phyloP scores from a whole-genome alignment of 2,113 vertebrate genomes.

The rabbit (Oryctolagus cuniculus) region mOryCun1.1 NC_091441.1:106815001-106815500 shows the following conservation, averaged over 20 bases:
- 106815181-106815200: not conserved
- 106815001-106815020: not conserved
- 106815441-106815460: not conserved
- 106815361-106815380: not conserved
- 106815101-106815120: slow-evolving; percentile 7
- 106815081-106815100: not conserved
- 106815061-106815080: not conserved
- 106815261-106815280: not conserved
- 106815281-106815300: not conserved
- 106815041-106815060: not conserved
- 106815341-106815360: not conserved
- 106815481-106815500: too few species aligned
- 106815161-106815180: not conserved
- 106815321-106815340: not conserved
- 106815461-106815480: not conserved
- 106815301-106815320: not conserved
- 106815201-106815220: not conserved
- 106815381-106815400: not conserved
- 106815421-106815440: not conserved
- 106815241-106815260: not conserved
- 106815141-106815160: not conserved
- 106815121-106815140: not conserved
- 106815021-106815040: not conserved
- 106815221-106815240: not conserved
- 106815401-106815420: not conserved